Evolutionary conservation across 2,888 invertebrate genomes (phyloP), one percentile per base, ranked within the genome.

Genomic region (Ceramica pisi): DNA sequence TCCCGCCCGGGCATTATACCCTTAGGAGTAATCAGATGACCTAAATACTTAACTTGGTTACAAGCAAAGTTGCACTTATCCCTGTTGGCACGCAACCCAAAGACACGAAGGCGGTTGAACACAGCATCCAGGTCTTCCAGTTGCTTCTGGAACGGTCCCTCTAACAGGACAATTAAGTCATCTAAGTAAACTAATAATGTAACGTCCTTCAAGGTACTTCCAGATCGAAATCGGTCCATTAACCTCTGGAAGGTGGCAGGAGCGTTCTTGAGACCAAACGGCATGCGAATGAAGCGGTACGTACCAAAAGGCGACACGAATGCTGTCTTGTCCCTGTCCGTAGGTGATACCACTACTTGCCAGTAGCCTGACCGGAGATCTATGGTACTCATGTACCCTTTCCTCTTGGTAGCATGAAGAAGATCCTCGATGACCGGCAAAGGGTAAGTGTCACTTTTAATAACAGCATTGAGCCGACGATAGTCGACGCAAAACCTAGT

Each of bases 361-460:
- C 5, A 31, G 31, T 31, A 31, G 31, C 31, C 31, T 31, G 31
- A 31, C 31, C 31, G 31, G 31, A 31, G 31, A 31, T 31, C 31
- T 31, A 31, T 31, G 31, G 31, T 31, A 3, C 5, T 31, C 31
- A 31, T 31, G 31, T 31, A 31, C 31, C 31, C 31, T 31, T 31
- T 5, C 31, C 31, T 31, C 5, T 31, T 31, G 31, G 31, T 31
- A 31, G 31, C 31, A 5, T 31, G 31, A 31, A 31, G 31, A 31
- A 31, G 31, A 31, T 31, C 31, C 31, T 31, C 31, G 31, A 31
- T 31, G 31, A 31, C 31, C 10, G 63, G 63, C 53, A 63, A n/a
- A 23, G 63, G 63, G 51, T 63, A 63, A 51, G 38, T 38, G 38
- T 53, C 53, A 12, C 51, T 63, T 63, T 53, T 63, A 23, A 53